Base-by-base conservation (phyloP, 2,888 invertebrate genomes). In the Metopia argyrocephala region DNA sequence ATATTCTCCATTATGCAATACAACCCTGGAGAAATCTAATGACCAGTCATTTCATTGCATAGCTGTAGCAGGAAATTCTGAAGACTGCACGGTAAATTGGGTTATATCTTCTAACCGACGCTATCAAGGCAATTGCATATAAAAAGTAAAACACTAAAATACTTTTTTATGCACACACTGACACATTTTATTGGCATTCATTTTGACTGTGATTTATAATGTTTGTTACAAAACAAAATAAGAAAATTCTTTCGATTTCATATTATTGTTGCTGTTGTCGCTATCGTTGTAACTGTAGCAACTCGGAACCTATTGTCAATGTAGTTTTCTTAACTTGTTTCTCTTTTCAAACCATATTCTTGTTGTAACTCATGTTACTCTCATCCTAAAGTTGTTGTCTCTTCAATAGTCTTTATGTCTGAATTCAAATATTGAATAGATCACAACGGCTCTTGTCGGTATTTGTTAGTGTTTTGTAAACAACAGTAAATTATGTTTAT, bases 171-270 rank as follows among this genome's bases (percentile, higher is more conserved):
- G n/a, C n/a, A 7, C 5, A 31, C 50, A 20, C 18, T n/a, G 5
- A 27, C 45, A 57, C 70, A 62, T 56, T 54, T 48, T 38, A 46
- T 66, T 71, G 66, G 78, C 78, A 71, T 71, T 78, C 46, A 66
- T 52, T 66, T 59, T 56, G 66, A 48, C 66, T 62, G 61, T 68
- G 78, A 78, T 78, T 78, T 78, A 78, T 68, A 54, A 56, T 46
- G 54, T 73, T 23, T 46, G 54, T 66, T 15, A 18, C 31, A 66
- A 66, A 54, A 78, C 66, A 73, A 68, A 78, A n/a, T n/a, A n/a
- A n/a, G n/a, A n/a, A n/a, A n/a, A n/a, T n/a, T n/a, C n/a, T 68
- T 78, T 73, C 12, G 48, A 6, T 48, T 38, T 50, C 25, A 46
- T n/a, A n/a, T 75, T 66, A 38, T 45, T 50, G 59, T 76, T 31